Base-by-base conservation (phyloP, 2,888 invertebrate genomes). In the Laothoe populi region DNA sequence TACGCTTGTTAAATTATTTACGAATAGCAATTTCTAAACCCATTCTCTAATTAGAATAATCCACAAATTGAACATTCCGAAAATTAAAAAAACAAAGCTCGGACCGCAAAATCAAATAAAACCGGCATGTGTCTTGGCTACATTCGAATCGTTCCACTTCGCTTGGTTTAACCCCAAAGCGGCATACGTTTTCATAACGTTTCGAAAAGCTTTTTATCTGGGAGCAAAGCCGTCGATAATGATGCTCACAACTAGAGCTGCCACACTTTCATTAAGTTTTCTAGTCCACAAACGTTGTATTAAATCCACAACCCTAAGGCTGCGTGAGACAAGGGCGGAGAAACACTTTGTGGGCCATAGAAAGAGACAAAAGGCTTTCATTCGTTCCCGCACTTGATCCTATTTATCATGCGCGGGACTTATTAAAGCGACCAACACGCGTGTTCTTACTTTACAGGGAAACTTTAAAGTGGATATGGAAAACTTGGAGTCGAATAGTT, bases 351-450 rank as follows among this genome's bases (percentile, higher is more conserved):
- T 63, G 62, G 67, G 58, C 49, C 64, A 69, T 59, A 66, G 76
- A 84, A 67, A 74, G 75, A 70, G 83, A 84, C 67, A 75, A 73
- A 76, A 70, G 48, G 72, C 66, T 61, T 62, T 70, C 66, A 70
- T 74, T 79, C 70, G 78, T 74, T 78, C 80, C 81, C 73, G 75
- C 81, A 84, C 85, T 88, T 90, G 86, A 90, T 91, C 88, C 88
- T 88, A 88, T 91, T 91, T 90, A 88, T 88, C 87, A 88, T 88
- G 82, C 83, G 79, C 81, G 78, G 79, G 83, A 86, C 87, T 90
- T 90, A 92, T 91, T 91, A 90, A 91, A 89, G 86, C 86, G 82
- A 86, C 86, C 87, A 80, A 86, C 86, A 84, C 82, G 83, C 84
- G 83, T 85, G 86, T 77, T 85, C 85, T 77, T 88, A 78, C 83